These are phyloP conservation scores for Campopleginae sp. DNA, from an alignment of 2,888 invertebrate species.

Conservation along the genomic window DNA sequence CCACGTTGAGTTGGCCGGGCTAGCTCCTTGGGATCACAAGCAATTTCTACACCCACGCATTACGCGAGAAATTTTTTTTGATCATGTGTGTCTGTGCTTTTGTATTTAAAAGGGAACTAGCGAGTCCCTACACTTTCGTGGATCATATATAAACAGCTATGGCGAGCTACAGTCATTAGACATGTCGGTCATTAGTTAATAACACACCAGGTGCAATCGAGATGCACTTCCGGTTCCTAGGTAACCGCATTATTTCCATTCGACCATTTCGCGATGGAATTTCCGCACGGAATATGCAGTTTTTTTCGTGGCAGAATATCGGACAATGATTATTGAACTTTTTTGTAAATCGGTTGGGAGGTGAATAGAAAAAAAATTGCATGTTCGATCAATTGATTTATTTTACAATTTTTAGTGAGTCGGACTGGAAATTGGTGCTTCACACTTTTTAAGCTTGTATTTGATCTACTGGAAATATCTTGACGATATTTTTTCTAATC, in stretches of 20 bases:
- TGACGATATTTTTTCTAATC: not conserved
- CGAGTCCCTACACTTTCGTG: slow-evolving; percentile 10
- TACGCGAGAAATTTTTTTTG: slow-evolving; percentile 72
- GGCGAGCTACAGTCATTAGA: slow-evolving; percentile 9
- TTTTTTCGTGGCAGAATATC: not conserved
- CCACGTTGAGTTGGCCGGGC: slow-evolving; percentile 52
- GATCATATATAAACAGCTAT: not conserved
- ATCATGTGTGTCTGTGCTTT: not conserved
- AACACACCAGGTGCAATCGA: slow-evolving; percentile 26
- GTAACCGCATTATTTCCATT: not conserved
- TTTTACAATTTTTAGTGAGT: not conserved
- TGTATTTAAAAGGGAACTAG: slow-evolving; percentile 10
- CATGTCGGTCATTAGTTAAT: slow-evolving; percentile 21
- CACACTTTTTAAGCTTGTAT: not conserved
- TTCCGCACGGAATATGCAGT: not conserved
- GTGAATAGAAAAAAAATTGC: not conserved
- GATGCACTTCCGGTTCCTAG: not conserved
- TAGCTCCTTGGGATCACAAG: slow-evolving; percentile 78
- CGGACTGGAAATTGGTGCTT: not conserved
- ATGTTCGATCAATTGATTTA: not conserved
- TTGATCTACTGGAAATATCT: not conserved
- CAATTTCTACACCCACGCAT: slow-evolving; percentile 84
- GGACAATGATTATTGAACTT: not conserved
- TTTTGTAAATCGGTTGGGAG: not conserved
- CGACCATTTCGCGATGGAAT: slow-evolving; percentile 1